Evolutionary conservation across 2,113 vertebrate genomes (phyloP), one percentile per base, ranked within the genome.

Genomic region (Chiloscyllium plagiosum): DNA sequence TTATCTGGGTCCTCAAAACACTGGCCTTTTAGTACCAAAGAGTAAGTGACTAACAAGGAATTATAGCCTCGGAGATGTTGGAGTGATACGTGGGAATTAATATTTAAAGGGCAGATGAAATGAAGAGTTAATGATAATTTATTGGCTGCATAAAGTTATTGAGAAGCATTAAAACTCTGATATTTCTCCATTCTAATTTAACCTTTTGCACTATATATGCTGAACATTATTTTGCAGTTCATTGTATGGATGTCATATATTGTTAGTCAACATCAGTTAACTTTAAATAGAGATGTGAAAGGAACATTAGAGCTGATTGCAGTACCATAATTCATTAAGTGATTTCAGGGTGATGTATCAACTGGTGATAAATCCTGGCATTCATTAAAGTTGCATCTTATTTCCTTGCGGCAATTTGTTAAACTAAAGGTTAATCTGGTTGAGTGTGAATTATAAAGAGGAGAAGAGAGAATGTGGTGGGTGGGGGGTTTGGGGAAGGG

Each of bases 251-350:
- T 90, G 87, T n/a, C 29, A 92, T 92, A 26, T 95, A 7, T 72
- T 72, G 47, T 72, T 72, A 47, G 15, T 69, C 22, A 61, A 72
- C 69, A 95, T 52, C 69, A 95, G 69, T 95, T 50, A 94, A 70
- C 70, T 94, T 94, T n/a, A n/a, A 69, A 70, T 50, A 42, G 66
- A 69, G 93, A 94, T 94, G 13, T 94, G 37, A 24, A 42, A 69
- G 37, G 42, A 42, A 94, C 37, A 94, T 94, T 69, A 94, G 70
- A 37, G 37, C 37, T 94, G 93, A 94, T 70, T 72, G 69, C 24
- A 70, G 24, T 50, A 61, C 93, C 70, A 94, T 94, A 94, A 70
- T 94, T 94, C 93, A 94, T 70, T 94, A 94, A 94, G 68, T 94
- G 37, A 70, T 70, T 70, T 70, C 68, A 50, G 26, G 69, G 93